Evolutionary conservation across 2,888 invertebrate species (phyloP).

Genomic region (Heteropelma amictum): DNA sequence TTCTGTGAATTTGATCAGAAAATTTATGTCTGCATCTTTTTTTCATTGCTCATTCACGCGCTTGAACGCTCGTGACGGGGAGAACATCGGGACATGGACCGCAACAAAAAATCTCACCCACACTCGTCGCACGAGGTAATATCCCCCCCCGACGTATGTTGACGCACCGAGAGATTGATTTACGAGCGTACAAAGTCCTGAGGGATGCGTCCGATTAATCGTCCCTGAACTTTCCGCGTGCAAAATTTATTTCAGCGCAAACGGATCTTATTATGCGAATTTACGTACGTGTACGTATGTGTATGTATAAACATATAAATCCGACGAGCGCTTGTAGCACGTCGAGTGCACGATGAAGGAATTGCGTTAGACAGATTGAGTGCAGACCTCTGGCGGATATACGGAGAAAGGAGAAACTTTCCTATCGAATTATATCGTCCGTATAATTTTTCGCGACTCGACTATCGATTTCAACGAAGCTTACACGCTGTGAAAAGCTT

Average conservation of each 20-base stretch:
- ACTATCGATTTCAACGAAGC: neutral
- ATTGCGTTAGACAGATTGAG: conserved; percentile 31
- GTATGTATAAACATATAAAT: neutral
- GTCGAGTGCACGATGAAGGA: conserved; percentile 31
- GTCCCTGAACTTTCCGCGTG: conserved; percentile 56
- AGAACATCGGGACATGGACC: conserved; percentile 22
- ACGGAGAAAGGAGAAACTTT: conserved; percentile 27
- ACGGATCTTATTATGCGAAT: neutral
- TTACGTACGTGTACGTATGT: neutral
- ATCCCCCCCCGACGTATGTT: conserved; percentile 42
- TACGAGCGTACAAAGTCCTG: conserved; percentile 49
- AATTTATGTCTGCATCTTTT: too few relatives aligned
- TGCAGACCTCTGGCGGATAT: conserved; percentile 16
- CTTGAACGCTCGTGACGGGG: neutral
- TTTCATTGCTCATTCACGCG: neutral
- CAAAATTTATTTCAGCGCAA: conserved; percentile 44
- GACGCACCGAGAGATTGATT: conserved; percentile 49
- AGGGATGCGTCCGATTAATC: conserved; percentile 58
- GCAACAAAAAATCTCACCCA: conserved; percentile 47
- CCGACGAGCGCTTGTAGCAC: neutral
- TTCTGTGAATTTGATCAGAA: too few relatives aligned
- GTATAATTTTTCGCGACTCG: conserved; percentile 1
- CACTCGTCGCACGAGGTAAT: conserved; percentile 16
- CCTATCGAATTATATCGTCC: conserved; percentile 29
- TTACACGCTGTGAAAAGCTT: neutral